Conservation (phyloP, 2,888 invertebrate genomes). For the Priocnemis perturbator region DNA sequence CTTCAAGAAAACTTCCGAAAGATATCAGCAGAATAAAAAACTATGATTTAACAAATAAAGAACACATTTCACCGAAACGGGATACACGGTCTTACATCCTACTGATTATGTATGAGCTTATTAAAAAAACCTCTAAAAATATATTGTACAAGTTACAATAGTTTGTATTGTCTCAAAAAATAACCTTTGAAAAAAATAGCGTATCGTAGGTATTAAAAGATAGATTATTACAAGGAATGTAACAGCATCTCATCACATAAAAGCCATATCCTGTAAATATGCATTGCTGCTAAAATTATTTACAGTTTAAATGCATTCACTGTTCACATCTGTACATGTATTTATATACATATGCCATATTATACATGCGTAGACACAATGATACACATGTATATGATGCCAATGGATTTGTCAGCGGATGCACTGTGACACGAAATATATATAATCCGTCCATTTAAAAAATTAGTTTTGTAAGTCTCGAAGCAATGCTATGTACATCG, state of each 20-base stretch:
- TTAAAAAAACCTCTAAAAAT: conserved; percentile 71
- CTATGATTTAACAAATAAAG: neutral
- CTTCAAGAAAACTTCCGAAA: neutral
- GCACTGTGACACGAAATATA: conserved; percentile 27
- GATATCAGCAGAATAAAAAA: neutral
- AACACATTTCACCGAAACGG: conserved; percentile 23
- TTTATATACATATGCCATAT: neutral
- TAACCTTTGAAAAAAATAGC: conserved; percentile 54
- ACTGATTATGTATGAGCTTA: conserved; percentile 52
- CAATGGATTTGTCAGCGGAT: conserved; percentile 43
- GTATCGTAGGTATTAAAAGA: conserved; percentile 35
- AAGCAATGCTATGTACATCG: conserved; percentile 25
- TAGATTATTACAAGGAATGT: conserved; percentile 51
- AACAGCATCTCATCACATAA: conserved; percentile 53
- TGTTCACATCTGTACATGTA: neutral
- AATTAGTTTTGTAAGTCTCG: conserved; percentile 3
- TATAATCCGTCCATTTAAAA: conserved; percentile 6
- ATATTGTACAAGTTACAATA: conserved; percentile 66
- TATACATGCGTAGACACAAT: conserved; percentile 1
- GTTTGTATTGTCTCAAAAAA: conserved; percentile 62
- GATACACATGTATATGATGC: conserved; percentile 15
- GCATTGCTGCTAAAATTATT: conserved; percentile 24
- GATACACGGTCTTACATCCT: conserved; percentile 47
- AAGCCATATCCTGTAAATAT: conserved; percentile 29
- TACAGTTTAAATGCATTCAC: conserved; percentile 25